These are phyloP conservation scores for Himantopus leucocephalus DNA, from an alignment of 2,113 vertebrate genomes.

Conservation along the genomic window DNA sequence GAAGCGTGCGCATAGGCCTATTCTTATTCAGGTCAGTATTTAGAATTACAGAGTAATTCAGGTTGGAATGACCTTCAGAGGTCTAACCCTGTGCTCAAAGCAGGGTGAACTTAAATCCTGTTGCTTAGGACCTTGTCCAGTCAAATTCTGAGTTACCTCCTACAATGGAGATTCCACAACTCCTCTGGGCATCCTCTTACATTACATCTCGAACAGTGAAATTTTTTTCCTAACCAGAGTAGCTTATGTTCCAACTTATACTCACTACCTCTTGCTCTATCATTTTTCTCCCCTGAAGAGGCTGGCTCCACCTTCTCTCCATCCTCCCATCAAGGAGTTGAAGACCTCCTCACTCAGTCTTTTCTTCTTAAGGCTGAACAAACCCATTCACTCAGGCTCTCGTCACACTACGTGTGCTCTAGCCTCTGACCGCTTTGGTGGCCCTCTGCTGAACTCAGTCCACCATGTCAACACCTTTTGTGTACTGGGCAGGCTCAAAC, in stretches of 20 bases:
- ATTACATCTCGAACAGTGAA: neutral
- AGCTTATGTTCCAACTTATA: neutral
- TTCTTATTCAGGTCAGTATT: neutral
- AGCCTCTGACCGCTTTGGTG: neutral
- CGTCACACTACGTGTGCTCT: neutral
- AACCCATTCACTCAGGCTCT: neutral
- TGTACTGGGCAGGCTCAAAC: neutral
- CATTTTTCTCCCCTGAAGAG: neutral
- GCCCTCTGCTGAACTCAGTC: neutral
- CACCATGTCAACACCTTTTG: neutral
- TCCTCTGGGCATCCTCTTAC: neutral
- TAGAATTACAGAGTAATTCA: neutral
- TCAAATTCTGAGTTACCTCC: neutral
- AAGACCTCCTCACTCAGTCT: neutral
- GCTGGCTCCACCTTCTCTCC: neutral
- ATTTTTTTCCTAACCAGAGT: neutral
- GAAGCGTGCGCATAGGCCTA: accelerated
- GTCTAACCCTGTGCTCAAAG: neutral
- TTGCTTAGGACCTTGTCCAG: neutral
- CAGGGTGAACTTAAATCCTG: neutral
- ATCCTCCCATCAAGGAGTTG: neutral
- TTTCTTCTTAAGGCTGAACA: neutral
- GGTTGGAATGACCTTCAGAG: neutral
- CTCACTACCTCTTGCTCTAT: neutral
- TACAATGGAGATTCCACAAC: neutral